phyloP scores from a whole-genome alignment of 2,113 vertebrate genomes.

The Nansenia antarctica region DNA sequence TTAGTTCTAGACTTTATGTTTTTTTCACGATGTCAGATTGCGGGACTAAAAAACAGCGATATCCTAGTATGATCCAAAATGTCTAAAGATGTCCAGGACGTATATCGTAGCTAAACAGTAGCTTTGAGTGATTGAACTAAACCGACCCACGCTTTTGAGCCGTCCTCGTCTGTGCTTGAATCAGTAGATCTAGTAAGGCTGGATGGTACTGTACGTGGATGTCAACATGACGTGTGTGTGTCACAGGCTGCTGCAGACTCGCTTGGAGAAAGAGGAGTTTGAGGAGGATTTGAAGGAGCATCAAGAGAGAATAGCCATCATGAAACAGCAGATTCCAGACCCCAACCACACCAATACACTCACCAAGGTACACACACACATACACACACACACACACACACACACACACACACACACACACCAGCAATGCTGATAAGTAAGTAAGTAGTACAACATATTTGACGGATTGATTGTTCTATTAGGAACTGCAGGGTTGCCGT shows the following conservation, averaged over 20 bases:
- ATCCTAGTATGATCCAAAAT: too few relatives aligned
- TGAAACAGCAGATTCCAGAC: constrained; percentile 78
- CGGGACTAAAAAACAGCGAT: too few relatives aligned
- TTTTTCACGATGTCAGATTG: too few relatives aligned
- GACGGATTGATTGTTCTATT: neutral
- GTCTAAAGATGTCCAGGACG: too few relatives aligned
- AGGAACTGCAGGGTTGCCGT: constrained; percentile 78
- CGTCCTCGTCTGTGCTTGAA: too few relatives aligned
- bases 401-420: neutral
- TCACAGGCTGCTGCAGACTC: constrained; percentile 84
- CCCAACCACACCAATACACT: constrained; percentile 65
- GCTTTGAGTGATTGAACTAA: too few relatives aligned
- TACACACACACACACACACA: neutral
- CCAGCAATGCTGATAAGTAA: neutral
- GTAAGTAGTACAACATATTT: neutral
- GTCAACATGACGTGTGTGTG: neutral
- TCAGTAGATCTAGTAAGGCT: too few relatives aligned
- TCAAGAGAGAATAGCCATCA: constrained; percentile 67
- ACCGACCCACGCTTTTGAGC: too few relatives aligned
- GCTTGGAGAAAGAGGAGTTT: constrained; percentile 91
- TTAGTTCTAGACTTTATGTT: too few relatives aligned
- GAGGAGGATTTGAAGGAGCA: constrained; percentile 90
- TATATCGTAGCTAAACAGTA: too few relatives aligned
- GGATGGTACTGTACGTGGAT: too few relatives aligned
- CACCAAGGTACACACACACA: constrained; percentile 57